phyloP scores from a whole-genome alignment of 2,113 vertebrate genomes.

The Noturus placidus region DNA sequence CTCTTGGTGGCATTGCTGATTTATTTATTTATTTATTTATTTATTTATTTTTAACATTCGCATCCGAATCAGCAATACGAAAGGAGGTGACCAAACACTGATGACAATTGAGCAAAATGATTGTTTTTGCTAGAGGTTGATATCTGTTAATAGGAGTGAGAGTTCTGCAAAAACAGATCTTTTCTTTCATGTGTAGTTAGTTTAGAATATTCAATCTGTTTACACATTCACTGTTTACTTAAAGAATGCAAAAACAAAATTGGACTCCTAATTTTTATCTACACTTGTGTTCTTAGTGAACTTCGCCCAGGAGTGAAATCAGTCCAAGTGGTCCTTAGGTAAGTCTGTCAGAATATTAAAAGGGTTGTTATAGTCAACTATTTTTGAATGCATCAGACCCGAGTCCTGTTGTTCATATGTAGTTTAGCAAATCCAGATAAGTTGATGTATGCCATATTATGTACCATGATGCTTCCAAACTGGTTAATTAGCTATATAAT shows the following conservation, averaged over 20 bases:
- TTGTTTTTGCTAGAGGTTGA: neutral
- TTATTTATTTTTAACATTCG: neutral
- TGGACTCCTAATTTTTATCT: neutral
- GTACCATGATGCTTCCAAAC: too few species aligned
- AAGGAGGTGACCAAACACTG: neutral
- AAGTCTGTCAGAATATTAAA: conserved; percentile 50
- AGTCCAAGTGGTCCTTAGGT: conserved; percentile 96
- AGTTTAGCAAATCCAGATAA: neutral
- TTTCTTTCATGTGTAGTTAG: neutral
- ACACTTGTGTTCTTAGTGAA: conserved; percentile 74
- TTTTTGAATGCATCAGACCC: neutral
- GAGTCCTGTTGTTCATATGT: neutral
- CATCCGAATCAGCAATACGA: neutral
- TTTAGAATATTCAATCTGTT: conserved; percentile 11
- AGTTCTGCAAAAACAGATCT: neutral
- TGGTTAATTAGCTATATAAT: too few species aligned
- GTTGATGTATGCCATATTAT: neutral
- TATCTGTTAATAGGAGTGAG: neutral
- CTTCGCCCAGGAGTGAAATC: conserved; percentile 89
- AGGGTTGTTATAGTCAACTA: neutral
- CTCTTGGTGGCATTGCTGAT: neutral
- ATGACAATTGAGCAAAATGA: neutral
- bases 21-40: neutral
- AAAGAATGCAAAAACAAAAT: neutral
- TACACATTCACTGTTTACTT: neutral